These are phyloP conservation scores for Lepas anatifera DNA, from an alignment of 2,888 invertebrate genomes.

Conservation along the genomic window DNA sequence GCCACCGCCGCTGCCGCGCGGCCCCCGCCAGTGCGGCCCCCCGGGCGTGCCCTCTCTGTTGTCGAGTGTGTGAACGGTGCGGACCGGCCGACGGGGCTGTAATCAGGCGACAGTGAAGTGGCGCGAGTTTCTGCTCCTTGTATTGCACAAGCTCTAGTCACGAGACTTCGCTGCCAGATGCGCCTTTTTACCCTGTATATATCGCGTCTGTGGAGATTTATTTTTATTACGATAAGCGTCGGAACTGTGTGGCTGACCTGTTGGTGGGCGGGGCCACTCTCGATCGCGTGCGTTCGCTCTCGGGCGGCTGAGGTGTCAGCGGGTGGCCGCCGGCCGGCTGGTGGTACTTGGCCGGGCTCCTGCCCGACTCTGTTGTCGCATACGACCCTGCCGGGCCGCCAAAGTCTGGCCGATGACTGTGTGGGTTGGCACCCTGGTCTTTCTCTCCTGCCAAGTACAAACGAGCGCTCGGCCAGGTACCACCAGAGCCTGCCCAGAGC, in stretches of 20 bases:
- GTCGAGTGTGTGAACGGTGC: conserved; percentile 7
- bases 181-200: conserved; percentile 9
- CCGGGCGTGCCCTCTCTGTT: too few relatives aligned
- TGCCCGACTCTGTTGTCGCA: neutral
- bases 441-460: neutral
- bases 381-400: neutral
- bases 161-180: neutral
- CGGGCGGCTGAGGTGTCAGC: neutral
- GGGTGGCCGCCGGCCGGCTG: neutral
- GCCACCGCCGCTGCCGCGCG: too few relatives aligned
- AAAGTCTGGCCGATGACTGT: neutral
- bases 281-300: neutral
- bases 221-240: neutral
- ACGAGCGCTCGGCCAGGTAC: neutral
- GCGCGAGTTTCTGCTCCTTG: conserved; percentile 8
- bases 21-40: too few relatives aligned
- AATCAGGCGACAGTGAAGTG: neutral
- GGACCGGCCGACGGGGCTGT: neutral
- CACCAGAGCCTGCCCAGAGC: neutral
- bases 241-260: neutral
- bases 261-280: neutral
- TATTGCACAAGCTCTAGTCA: neutral
- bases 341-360: neutral
- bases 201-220: conserved; percentile 11
- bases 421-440: neutral